These are phyloP conservation scores for Lasiommata megera DNA, from an alignment of 2,888 invertebrate genomes.

Conservation along the genomic window DNA sequence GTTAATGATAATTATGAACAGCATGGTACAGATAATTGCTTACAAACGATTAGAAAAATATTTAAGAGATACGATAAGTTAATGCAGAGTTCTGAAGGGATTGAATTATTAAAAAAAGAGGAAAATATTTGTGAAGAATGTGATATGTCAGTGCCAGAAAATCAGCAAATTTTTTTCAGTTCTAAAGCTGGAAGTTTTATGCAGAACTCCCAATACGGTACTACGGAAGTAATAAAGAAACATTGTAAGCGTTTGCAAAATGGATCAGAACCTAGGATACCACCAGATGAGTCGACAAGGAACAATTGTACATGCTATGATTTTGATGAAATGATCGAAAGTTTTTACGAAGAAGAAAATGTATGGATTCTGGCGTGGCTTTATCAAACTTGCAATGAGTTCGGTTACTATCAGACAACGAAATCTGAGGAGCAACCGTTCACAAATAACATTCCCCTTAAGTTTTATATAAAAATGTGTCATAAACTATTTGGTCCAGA, in stretches of 20 bases:
- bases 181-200: conserved; percentile 51
- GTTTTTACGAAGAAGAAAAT: conserved; percentile 38
- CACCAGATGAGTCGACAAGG: conserved; percentile 26
- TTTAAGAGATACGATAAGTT: conserved; percentile 53
- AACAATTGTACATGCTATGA: conserved; percentile 52
- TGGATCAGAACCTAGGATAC: conserved; percentile 32
- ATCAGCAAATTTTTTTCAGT: conserved; percentile 60
- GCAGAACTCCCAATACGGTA: conserved; percentile 58
- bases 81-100: conserved; percentile 51
- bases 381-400: conserved; percentile 90
- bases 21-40: conserved; percentile 53
- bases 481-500: conserved; percentile 61
- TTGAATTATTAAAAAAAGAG: conserved; percentile 51
- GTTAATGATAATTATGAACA: conserved; percentile 61
- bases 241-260: conserved; percentile 45
- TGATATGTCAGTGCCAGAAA: conserved; percentile 53
- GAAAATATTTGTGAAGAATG: conserved; percentile 58
- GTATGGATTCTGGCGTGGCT: conserved; percentile 76
- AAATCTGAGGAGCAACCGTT: conserved; percentile 81
- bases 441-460: conserved; percentile 65
- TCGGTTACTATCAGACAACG: conserved; percentile 86
- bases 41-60: conserved; percentile 45
- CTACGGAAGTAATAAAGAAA: conserved; percentile 42
- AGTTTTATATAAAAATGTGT: conserved; percentile 65
- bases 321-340: conserved; percentile 52